phyloP scores from a whole-genome alignment of 1,140 invertebrate species.

The Rhynchophorus ferrugineus region DNA sequence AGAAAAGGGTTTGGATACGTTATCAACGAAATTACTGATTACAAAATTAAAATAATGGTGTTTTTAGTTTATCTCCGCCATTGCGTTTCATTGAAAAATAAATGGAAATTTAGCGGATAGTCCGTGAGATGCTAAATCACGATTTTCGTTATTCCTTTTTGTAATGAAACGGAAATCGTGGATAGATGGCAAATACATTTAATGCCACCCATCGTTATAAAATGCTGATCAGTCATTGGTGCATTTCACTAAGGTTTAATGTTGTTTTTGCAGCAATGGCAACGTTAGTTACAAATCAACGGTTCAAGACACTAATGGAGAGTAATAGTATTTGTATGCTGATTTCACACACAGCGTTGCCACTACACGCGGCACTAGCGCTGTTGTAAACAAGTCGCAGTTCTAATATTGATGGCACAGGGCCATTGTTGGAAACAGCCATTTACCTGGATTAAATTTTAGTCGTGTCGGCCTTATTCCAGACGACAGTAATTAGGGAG shows the following conservation, averaged over 20 bases:
- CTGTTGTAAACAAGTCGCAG: slow-evolving; percentile 28
- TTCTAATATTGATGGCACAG: slow-evolving; percentile 27
- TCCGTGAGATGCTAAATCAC: too few relatives aligned
- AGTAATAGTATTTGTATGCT: slow-evolving; percentile 38
- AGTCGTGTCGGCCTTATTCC: too few relatives aligned
- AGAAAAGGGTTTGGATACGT: too few relatives aligned
- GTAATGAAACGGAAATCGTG: not conserved
- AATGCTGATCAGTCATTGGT: slow-evolving; percentile 20
- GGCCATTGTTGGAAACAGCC: slow-evolving; percentile 20
- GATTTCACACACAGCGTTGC: slow-evolving; percentile 33
- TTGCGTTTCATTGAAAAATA: too few relatives aligned
- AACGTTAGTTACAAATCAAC: slow-evolving; percentile 36
- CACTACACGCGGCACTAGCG: slow-evolving; percentile 29
- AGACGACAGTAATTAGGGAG: not conserved
- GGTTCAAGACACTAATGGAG: slow-evolving; percentile 35
- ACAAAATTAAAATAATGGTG: too few relatives aligned
- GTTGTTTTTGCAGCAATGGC: slow-evolving; percentile 32
- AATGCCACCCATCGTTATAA: not conserved
- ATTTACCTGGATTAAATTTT: slow-evolving; percentile 27
- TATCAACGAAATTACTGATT: too few relatives aligned
- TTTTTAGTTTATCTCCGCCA: too few relatives aligned
- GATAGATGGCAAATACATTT: not conserved
- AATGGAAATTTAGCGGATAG: too few relatives aligned
- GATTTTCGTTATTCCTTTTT: too few relatives aligned
- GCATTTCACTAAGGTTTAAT: slow-evolving; percentile 27